Base-by-base conservation (phyloP, 2,797 vertebrate genomes). In the Tokudaia tokunoshimensis region DNA sequence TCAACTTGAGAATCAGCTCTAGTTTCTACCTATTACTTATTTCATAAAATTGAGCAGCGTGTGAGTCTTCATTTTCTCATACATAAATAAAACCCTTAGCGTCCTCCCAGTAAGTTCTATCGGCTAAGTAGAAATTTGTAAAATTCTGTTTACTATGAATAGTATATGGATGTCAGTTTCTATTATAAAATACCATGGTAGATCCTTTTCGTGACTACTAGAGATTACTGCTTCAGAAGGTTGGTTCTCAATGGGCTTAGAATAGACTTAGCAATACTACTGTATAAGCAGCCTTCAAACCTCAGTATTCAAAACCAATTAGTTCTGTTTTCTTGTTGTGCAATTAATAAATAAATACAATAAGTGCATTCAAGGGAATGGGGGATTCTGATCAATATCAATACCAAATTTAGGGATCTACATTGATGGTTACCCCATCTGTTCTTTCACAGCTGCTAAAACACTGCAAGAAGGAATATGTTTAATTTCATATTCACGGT, bases 271-370 rank as follows among this genome's bases (percentile, higher is more conserved):
- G 1, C 50, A 88, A 80, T 26, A 20, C 57, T 86, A 41, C 3
- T 26, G 11, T 55, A 79, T 6, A 96, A 91, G 29, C 12, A 91
- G 11, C 17, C 50, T 47, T 96, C 47, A 47, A 92, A 90, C 47
- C 57, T 92, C 29, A 63, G 50, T 59, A 20, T 84, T 61, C 81
- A 90, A 67, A 94, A 92, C 94, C n/a, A 96, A 89, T 8, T 76
- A 70, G 85, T 85, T 86, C 15, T 37, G 2, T 74, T 79, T 87
- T 88, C n/a, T 70, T 97, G 47, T 8, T 22, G 20, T 55, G 44
- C 44, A 72, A 55, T 72, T 87, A 72, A 72, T 79, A 89, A 76
- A 75, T 81, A 59, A 59, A n/a, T 41, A 13, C 10, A 65, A 24
- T 15, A 94, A 24, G 19, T 63, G 89, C 67, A 59, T 44, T 80